phyloP scores from a whole-genome alignment of 1,140 invertebrate species.

The Dicyema japonicum region DNA sequence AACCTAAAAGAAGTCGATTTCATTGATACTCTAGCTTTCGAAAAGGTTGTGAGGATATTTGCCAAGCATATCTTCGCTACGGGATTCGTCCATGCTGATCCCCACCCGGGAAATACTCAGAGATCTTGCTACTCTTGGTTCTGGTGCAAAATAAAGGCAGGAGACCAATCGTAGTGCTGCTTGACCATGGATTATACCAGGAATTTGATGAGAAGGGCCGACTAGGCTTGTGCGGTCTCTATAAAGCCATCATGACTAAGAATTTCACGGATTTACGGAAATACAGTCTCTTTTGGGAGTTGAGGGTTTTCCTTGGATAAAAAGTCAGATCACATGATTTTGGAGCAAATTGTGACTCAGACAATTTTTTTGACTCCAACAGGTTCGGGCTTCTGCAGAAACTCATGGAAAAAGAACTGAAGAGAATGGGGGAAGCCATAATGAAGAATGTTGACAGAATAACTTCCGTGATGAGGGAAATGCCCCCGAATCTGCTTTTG shows the following conservation, averaged over 20 bases:
- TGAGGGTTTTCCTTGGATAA: conserved; percentile 14
- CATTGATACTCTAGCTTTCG: conserved; percentile 21
- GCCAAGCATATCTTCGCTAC: conserved; percentile 40
- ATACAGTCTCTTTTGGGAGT: conserved; percentile 29
- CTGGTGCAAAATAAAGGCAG: conserved; percentile 26
- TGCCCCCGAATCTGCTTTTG: conserved; percentile 18
- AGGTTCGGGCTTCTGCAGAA: conserved; percentile 7
- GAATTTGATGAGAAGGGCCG: conserved; percentile 13
- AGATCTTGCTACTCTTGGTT: too few relatives aligned
- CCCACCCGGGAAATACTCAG: conserved; percentile 43
- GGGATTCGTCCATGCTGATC: conserved; percentile 46
- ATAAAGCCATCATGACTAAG: conserved; percentile 35
- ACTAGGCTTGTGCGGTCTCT: conserved; percentile 29
- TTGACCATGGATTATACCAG: conserved; percentile 40
- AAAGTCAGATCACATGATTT: conserved; percentile 1
- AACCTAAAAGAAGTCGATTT: conserved; percentile 26
- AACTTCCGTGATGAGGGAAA: conserved; percentile 14
- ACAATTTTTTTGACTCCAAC: conserved; percentile 8
- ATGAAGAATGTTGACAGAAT: conserved; percentile 15
- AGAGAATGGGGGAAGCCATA: conserved; percentile 12
- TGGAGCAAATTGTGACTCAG: conserved; percentile 5
- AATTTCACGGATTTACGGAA: conserved; percentile 29
- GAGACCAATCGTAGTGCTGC: conserved; percentile 29
- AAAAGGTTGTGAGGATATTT: conserved; percentile 34
- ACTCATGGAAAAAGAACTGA: conserved; percentile 10